Conservation (phyloP, 1,140 invertebrate genomes). For the Nymphalis io region DNA sequence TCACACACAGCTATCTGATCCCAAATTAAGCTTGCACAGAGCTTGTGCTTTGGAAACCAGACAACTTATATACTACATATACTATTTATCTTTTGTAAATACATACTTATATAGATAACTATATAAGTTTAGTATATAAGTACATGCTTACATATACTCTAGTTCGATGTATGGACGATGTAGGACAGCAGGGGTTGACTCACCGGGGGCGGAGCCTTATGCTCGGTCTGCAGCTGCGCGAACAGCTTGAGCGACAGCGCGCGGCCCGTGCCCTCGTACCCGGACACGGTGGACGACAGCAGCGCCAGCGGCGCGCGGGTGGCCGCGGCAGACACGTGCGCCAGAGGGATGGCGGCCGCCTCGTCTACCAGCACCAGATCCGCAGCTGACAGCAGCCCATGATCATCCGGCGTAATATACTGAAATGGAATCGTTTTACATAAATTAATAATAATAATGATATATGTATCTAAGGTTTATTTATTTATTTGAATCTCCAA, state of each 20-base stretch:
- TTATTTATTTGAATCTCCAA: too few relatives aligned
- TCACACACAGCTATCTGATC: too few relatives aligned
- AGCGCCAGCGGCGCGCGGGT: constrained; percentile 97
- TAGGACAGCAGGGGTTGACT: constrained; percentile 16
- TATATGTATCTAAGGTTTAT: too few relatives aligned
- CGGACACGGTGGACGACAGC: constrained; percentile 98
- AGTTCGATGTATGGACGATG: too few relatives aligned
- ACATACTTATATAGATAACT: too few relatives aligned
- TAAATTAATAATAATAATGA: too few relatives aligned
- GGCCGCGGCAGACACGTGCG: constrained; percentile 95
- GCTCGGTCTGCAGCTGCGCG: constrained; percentile 88
- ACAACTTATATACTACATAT: too few relatives aligned
- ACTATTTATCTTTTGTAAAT: too few relatives aligned
- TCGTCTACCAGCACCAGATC: constrained; percentile 99
- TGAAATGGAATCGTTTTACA: constrained; percentile 77
- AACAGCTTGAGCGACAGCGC: constrained; percentile 97
- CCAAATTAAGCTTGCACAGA: too few relatives aligned
- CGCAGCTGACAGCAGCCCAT: constrained; percentile 93
- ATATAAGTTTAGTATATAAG: too few relatives aligned
- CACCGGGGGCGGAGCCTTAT: constrained; percentile 81
- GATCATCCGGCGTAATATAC: constrained; percentile 97
- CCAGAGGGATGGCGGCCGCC: constrained; percentile 98
- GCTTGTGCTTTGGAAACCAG: too few relatives aligned
- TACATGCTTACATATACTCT: too few relatives aligned
- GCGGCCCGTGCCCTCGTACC: constrained; percentile 99